phyloP scores from a whole-genome alignment of 2,113 vertebrate genomes.

The Lycaon pictus region DNA sequence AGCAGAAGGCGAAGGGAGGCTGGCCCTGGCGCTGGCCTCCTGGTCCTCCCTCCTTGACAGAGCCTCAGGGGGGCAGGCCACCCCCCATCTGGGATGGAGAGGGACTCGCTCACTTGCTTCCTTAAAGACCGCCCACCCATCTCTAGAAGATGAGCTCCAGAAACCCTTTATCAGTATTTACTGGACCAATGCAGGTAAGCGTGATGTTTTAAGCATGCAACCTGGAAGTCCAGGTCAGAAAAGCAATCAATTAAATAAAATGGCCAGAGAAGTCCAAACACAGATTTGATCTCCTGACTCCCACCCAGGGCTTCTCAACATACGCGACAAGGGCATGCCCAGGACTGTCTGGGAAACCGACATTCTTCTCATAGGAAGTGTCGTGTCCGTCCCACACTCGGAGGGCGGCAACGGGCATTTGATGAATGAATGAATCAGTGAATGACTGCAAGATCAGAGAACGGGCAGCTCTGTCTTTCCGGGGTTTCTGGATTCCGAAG shows the following conservation, averaged over 20 bases:
- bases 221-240: neutral
- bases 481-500: neutral
- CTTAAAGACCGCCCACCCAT: neutral
- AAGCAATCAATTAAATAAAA: neutral
- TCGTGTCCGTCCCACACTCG: rapidly evolving
- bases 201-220: neutral
- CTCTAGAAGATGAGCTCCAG: neutral
- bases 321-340: neutral
- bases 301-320: neutral
- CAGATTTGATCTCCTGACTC: neutral
- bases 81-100: neutral
- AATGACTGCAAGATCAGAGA: neutral
- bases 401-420: rapidly evolving
- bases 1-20: rapidly evolving
- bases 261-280: neutral
- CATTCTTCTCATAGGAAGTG: neutral
- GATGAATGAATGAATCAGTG: neutral
- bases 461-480: neutral
- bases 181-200: neutral
- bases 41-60: rapidly evolving
- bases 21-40: rapidly evolving
- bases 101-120: neutral
- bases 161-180: neutral
- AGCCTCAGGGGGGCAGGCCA: neutral
- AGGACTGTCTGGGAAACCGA: neutral